Evolutionary conservation across 1,140 invertebrate species (phyloP).

Genomic region (Drosophila ercepeae): DNA sequence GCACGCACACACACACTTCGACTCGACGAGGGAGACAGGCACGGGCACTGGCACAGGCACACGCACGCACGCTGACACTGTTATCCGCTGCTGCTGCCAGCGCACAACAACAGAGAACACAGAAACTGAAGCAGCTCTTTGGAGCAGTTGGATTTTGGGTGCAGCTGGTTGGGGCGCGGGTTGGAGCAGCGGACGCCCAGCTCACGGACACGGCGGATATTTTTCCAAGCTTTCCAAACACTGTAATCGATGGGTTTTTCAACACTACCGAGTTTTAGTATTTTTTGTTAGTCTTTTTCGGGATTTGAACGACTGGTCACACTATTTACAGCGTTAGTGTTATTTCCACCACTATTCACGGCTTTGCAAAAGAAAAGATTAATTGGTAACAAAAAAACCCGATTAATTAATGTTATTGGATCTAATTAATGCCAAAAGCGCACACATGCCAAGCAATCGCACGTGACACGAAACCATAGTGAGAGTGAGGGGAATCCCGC

Average conservation of each 20-base stretch:
- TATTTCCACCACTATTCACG: background rate
- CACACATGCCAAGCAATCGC: background rate
- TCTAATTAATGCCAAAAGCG: background rate
- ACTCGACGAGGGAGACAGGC: background rate
- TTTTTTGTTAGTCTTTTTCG: too few species aligned
- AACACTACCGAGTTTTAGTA: too few species aligned
- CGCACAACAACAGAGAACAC: background rate
- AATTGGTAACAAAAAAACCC: slow-evolving; percentile 21
- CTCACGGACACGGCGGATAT: too few species aligned
- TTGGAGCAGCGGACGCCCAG: too few species aligned
- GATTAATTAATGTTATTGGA: background rate
- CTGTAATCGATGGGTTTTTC: too few species aligned
- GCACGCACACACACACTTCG: slow-evolving; percentile 7
- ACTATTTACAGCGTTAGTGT: slow-evolving; percentile 11
- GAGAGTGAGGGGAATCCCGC: slow-evolving; percentile 27
- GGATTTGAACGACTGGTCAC: too few species aligned
- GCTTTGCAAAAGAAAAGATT: background rate
- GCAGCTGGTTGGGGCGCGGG: too few species aligned
- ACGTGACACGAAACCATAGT: slow-evolving; percentile 5
- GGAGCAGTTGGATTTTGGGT: background rate
- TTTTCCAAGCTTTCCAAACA: too few species aligned
- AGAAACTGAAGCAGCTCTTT: background rate
- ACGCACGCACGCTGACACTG: slow-evolving; percentile 9
- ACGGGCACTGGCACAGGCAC: too few species aligned
- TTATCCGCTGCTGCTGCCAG: slow-evolving; percentile 1